Conservation (phyloP, 2,888 invertebrate genomes). For the Drosophila histrio region DNA sequence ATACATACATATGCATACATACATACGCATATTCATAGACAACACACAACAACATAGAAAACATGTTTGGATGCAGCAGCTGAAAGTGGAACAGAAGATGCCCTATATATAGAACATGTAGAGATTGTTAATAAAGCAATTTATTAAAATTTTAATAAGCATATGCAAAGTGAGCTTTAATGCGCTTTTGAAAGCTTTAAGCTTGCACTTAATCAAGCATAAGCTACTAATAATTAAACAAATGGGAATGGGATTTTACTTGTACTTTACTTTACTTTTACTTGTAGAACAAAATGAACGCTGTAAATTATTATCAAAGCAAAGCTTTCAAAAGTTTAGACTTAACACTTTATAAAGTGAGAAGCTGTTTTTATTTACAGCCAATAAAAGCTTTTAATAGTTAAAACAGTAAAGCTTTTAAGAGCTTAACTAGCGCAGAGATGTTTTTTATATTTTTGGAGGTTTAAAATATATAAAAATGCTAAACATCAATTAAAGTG, state of each 20-base stretch:
- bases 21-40: not conserved
- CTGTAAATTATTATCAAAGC: too few species aligned
- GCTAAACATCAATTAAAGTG: too few species aligned
- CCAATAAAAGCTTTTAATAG: not conserved
- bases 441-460: not conserved
- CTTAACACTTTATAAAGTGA: not conserved
- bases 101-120: slow-evolving; percentile 1
- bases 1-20: slow-evolving; percentile 5
- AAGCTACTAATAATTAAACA: too few species aligned
- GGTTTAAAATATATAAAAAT: too few species aligned
- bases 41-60: slow-evolving; percentile 13
- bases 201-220: not conserved
- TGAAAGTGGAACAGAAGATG: slow-evolving; percentile 1
- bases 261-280: too few species aligned
- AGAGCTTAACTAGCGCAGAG: not conserved
- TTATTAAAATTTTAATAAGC: too few species aligned
- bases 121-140: not conserved
- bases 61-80: slow-evolving; percentile 3
- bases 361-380: not conserved
- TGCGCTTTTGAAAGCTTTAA: not conserved
- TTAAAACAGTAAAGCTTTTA: not conserved
- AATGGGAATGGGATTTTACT: too few species aligned
- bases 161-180: too few species aligned
- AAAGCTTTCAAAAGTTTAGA: too few species aligned
- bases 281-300: too few species aligned